Base-by-base conservation (phyloP, 2,888 invertebrate species). In the Drosophila mercatorum region DNA sequence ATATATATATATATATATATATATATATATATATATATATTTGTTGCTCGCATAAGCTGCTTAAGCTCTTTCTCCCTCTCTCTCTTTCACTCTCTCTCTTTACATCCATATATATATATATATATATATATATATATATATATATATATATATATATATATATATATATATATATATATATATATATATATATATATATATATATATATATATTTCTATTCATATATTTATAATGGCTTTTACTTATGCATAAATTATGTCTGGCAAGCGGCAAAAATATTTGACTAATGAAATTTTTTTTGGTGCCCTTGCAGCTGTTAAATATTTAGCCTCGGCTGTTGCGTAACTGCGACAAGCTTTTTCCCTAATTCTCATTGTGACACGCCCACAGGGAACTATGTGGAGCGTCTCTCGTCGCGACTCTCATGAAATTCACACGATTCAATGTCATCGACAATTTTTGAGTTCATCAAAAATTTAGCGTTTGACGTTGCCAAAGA, bases 381-480 rank as follows among this genome's bases (percentile, higher is more conserved):
- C 53, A 40, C 38, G 40, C 40, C 53, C 38, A 53, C 26, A 14
- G 40, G 53, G 14, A 53, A 14, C 22, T 38, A 38, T 31, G 2
- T 2, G 6, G 6, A 12, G 7, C 0, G 14, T 22, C 22, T 22
- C 22, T 22, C 22, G 22, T 2, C 1, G 2, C 14, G 12, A 28
- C 22, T 66, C 43, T 51, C 69, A 64, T 80, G 71, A 72, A 75
- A 73, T 51, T 76, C 76, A 61, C 78, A 65, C 83, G 70, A 74
- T 83, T 83, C 81, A 72, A 83, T 86, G 80, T 83, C 81, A 83
- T 75, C 80, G 80, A 69, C 75, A 78, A 81, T 85, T 85, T 86
- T 86, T 51, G 73, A 81, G 77, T 78, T 86, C 86, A 88, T 86
- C 80, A 85, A 86, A 85, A 81, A 85, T 86, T 73, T 77, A 86